A percentile compares a stretch with the other conserved stretches of the same genome.
These are phyloP conservation scores for Hippocampus barbouri DNA, from an alignment of 2,113 vertebrate species.

Conservation along the genomic window DNA sequence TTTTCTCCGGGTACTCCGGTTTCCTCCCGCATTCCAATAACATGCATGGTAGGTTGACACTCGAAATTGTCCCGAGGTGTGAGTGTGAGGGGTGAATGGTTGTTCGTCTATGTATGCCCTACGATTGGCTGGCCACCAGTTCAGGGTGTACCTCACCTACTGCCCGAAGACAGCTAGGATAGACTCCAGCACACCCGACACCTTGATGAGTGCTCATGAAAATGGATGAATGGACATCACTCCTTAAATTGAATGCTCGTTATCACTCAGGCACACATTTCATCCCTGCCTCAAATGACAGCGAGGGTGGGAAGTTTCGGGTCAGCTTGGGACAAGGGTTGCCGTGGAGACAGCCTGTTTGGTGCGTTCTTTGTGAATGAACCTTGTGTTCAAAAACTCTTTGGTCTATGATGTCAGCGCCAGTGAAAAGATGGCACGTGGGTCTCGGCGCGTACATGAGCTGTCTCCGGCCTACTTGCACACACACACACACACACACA, in stretches of 20 bases:
- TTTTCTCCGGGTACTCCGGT: too few relatives aligned
- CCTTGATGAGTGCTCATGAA: too few relatives aligned
- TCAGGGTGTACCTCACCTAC: too few relatives aligned
- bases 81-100: too few relatives aligned
- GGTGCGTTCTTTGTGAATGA: conserved; percentile 69
- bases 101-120: too few relatives aligned
- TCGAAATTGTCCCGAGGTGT: too few relatives aligned
- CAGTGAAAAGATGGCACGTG: conserved; percentile 52
- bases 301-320: conserved; percentile 10
- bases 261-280: background rate
- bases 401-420: conserved; percentile 66
- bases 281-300: conserved; percentile 46
- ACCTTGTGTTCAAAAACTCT: conserved; percentile 71
- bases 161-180: too few relatives aligned
- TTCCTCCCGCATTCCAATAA: too few relatives aligned
- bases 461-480: conserved; percentile 35
- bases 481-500: conserved; percentile 31
- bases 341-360: conserved; percentile 66
- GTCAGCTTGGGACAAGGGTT: conserved; percentile 34
- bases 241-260: background rate
- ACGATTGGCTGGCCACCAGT: too few relatives aligned
- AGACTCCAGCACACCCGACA: too few relatives aligned
- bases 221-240: background rate
- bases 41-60: too few relatives aligned
- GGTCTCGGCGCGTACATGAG: conserved; percentile 12